Evolutionary conservation across 2,888 invertebrate genomes (phyloP), one percentile per base, ranked within the genome.

Genomic region (Aplocera efformata): DNA sequence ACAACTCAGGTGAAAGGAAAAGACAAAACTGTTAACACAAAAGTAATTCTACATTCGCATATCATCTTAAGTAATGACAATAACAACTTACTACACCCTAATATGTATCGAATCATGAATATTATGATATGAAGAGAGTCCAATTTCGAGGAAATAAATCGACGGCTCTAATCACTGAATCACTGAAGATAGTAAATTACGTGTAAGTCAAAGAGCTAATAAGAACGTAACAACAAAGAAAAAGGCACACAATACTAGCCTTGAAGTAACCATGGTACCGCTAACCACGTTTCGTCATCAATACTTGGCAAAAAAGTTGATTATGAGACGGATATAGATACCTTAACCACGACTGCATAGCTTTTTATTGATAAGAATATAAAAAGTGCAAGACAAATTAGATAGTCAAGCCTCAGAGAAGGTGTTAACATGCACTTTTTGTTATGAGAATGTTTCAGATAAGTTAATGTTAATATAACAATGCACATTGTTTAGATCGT

Each of bases 401-500:
- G 26, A 10, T 35, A 42, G 23, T 33, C 36, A 25, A 17, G 5
- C 13, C 5, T 17, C 6, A 25, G 40, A 35, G 53, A 52, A 50
- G 55, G 52, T 56, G 58, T 59, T 60, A 64, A 50, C 58, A 49
- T 32, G 38, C 42, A 42, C 45, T 60, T 63, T 65, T 68, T 60
- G 50, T 56, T 45, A 51, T 48, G 53, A 43, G 49, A 58, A 62
- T 52, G 45, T 53, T 53, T 58, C 56, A 43, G 34, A 53, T 48
- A 58, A 58, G 53, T 45, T 55, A 56, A 60, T 59, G 63, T 58
- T 61, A 63, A 60, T 63, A 63, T 67, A 79, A 80, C 79, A 79
- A 75, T 72, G 69, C 74, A 71, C 71, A 78, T 80, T 81, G 78
- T 78, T 78, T 60, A 58, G 65, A 76, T 69, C 68, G 66, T 67